Evolutionary conservation across 2,888 invertebrate genomes (phyloP), one percentile per base, ranked within the genome.

Genomic region (Abrostola triplasia): DNA sequence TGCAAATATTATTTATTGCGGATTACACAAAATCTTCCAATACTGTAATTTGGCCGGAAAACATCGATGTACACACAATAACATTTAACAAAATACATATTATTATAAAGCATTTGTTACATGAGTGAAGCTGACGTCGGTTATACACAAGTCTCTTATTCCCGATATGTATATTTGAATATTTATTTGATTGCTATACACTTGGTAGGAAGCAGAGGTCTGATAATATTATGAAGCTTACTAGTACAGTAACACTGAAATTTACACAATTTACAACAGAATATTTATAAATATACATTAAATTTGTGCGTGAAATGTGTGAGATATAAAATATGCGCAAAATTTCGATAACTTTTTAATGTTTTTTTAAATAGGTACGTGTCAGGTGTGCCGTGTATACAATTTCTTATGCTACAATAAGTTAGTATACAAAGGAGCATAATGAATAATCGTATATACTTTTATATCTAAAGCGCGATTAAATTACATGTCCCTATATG

Each of bases 181-280:
- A 76, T 65, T 63, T 49, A 64, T 44, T 67, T 63, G 59, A 53
- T 62, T 56, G 61, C 70, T 76, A 68, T 73, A 80, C 67, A 73
- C 59, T 36, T 51, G 48, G 54, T 61, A 70, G 58, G 67, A 67
- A 71, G 77, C 62, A 49, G 62, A 70, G 56, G 50, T 65, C 67
- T 50, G 37, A 70, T 70, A 73, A 55, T 55, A 58, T 62, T 65
- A 63, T 5, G 47, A 63, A 78, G 55, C 62, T 67, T 64, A 72
- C 60, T 61, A 61, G 61, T 73, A 81, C 51, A 64, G 64, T 73
- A 79, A 84, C 67, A 84, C 80, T 70, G 79, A 83, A 84, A 85
- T 90, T 88, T 90, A 90, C 88, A 91, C 71, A 90, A 88, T 90
- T 76, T 91, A 90, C 90, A 91, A 75, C 58, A 58, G 56, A 79